phyloP scores from a whole-genome alignment of 1,140 invertebrate genomes.

The Tachypleus tridentatus region DNA sequence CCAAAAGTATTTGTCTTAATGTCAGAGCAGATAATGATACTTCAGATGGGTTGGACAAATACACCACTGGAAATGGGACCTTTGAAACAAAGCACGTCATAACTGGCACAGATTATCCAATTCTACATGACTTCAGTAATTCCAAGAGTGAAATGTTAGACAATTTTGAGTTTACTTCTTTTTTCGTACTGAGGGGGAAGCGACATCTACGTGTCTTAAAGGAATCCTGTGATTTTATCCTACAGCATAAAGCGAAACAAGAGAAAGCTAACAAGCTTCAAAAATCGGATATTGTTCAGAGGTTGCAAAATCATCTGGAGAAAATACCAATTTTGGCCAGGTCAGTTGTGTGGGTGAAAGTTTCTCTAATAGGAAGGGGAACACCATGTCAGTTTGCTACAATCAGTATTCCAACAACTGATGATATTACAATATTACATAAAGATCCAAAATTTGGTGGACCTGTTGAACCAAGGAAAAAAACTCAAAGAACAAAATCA shows the following conservation, averaged over 20 bases:
- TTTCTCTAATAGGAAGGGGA: slow-evolving; percentile 3
- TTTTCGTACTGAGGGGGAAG: neutral
- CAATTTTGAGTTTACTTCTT: neutral
- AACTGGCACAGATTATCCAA: neutral
- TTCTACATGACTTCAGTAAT: neutral
- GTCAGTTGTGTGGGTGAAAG: slow-evolving; percentile 4
- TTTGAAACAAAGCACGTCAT: neutral
- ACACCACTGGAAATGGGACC: slow-evolving; percentile 6
- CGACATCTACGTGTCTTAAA: neutral
- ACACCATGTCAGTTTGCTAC: slow-evolving; percentile 4
- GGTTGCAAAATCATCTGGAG: neutral
- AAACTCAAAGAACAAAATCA: neutral
- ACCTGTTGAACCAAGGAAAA: slow-evolving; percentile 5
- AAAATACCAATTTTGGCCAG: neutral
- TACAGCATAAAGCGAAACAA: neutral
- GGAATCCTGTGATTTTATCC: neutral
- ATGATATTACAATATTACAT: slow-evolving; percentile 6
- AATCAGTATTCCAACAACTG: slow-evolving; percentile 4
- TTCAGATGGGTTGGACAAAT: slow-evolving; percentile 4
- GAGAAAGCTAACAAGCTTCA: neutral
- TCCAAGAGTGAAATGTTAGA: too few relatives aligned
- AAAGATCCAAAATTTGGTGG: neutral
- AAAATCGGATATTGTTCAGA: neutral
- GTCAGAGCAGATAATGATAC: too few relatives aligned
- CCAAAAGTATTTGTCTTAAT: too few relatives aligned